These are phyloP conservation scores for Aplochiton taeniatus DNA, from an alignment of 2,797 vertebrate species.

Conservation along the genomic window DNA sequence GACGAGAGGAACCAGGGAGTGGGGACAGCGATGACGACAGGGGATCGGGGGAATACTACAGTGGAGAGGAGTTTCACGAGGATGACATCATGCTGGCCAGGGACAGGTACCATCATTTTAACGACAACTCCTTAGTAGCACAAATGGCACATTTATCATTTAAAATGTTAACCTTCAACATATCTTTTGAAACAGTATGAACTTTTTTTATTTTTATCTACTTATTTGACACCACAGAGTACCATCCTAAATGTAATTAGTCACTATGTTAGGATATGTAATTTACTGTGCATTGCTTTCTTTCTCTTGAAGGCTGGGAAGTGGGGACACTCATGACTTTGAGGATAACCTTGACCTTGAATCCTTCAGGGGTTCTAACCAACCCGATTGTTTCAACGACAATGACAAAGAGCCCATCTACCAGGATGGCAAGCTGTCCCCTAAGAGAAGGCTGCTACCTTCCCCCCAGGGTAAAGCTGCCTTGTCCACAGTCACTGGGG, in stretches of 20 bases:
- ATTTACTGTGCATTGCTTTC: background rate
- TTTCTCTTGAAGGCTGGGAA: conserved; percentile 67
- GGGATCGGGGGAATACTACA: conserved; percentile 85
- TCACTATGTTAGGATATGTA: background rate
- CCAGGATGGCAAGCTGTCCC: conserved; percentile 81
- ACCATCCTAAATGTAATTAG: too few relatives aligned
- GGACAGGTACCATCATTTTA: conserved; percentile 75
- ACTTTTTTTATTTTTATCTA: too few relatives aligned
- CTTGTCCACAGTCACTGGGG: background rate
- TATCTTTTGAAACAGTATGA: too few relatives aligned
- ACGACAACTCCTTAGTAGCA: background rate
- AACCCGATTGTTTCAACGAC: conserved; percentile 80
- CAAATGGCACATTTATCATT: too few relatives aligned
- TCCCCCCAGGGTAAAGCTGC: conserved; percentile 83
- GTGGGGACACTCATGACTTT: conserved; percentile 66
- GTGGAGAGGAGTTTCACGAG: conserved; percentile 89
- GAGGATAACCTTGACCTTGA: conserved; percentile 77
- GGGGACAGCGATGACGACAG: conserved; percentile 80
- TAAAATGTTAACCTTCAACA: too few relatives aligned
- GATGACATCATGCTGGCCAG: conserved; percentile 83
- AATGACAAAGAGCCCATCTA: conserved; percentile 83
- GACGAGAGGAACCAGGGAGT: conserved; percentile 72
- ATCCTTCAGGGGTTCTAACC: conserved; percentile 75
- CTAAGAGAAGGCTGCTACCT: conserved; percentile 85
- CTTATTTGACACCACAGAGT: too few relatives aligned